These are phyloP conservation scores for Argyresthia goedartella DNA, from an alignment of 2,888 invertebrate species.

Conservation along the genomic window DNA sequence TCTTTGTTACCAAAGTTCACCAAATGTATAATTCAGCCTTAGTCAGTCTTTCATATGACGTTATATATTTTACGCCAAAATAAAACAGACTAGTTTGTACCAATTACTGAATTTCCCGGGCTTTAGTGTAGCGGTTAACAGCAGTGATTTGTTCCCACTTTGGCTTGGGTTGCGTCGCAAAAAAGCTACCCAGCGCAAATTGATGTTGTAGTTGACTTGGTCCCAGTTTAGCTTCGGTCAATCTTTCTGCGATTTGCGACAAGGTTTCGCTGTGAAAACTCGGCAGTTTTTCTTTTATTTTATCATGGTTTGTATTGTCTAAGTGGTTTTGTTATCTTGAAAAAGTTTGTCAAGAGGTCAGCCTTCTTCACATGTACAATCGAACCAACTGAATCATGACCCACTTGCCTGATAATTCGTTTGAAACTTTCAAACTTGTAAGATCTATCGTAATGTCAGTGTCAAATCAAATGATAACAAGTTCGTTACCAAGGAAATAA, in stretches of 20 bases:
- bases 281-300: neutral
- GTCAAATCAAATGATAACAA: too few relatives aligned
- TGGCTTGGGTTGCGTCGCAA: neutral
- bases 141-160: constrained; percentile 2
- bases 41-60: too few relatives aligned
- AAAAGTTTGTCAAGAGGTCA: too few relatives aligned
- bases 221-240: neutral
- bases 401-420: too few relatives aligned
- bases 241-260: neutral
- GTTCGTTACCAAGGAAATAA: too few relatives aligned
- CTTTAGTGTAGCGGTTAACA: neutral
- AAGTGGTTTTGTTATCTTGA: neutral
- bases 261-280: neutral
- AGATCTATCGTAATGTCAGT: too few relatives aligned
- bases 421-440: too few relatives aligned
- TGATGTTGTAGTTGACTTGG: neutral
- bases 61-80: too few relatives aligned
- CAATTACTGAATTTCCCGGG: neutral
- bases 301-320: neutral
- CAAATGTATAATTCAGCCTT: too few relatives aligned
- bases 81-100: neutral
- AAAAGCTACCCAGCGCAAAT: neutral
- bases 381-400: too few relatives aligned
- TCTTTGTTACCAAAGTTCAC: too few relatives aligned
- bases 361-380: too few relatives aligned